phyloP scores from a whole-genome alignment of 2,888 invertebrate species.

The Tenthredo distinguenda region DNA sequence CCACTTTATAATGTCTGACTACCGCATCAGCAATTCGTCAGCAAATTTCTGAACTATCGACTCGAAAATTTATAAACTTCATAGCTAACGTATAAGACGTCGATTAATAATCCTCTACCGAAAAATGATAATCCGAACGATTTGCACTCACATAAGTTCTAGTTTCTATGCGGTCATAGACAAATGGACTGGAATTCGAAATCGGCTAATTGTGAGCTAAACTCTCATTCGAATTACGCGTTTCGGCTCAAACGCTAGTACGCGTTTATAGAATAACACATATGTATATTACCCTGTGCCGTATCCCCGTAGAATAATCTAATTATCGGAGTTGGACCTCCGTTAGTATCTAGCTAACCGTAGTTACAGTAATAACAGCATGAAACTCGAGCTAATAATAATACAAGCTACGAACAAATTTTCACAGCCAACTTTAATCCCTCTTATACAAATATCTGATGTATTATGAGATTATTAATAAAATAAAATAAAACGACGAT shows the following conservation, averaged over 20 bases:
- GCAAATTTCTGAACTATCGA: background rate
- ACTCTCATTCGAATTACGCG: background rate
- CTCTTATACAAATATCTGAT: background rate
- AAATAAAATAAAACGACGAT: background rate
- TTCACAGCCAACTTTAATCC: background rate
- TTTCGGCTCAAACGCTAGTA: background rate
- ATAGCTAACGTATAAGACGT: background rate
- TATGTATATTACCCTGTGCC: background rate
- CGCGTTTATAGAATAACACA: slow-evolving; percentile 32
- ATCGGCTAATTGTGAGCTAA: background rate
- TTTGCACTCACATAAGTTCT: background rate
- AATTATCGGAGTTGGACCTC: slow-evolving; percentile 47
- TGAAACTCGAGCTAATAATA: slow-evolving; percentile 30
- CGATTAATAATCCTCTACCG: background rate
- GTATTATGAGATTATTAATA: background rate
- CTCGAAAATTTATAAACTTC: too few species aligned
- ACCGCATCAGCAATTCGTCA: background rate
- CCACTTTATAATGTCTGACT: background rate
- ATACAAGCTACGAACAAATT: background rate
- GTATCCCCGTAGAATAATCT: slow-evolving; percentile 26
- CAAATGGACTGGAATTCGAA: background rate
- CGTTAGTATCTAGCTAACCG: slow-evolving; percentile 43
- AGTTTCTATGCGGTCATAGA: background rate
- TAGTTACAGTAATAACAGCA: slow-evolving; percentile 42
- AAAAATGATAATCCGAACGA: background rate